Base-by-base conservation (phyloP, 2,888 invertebrate genomes). In the Acronicta alni region DNA sequence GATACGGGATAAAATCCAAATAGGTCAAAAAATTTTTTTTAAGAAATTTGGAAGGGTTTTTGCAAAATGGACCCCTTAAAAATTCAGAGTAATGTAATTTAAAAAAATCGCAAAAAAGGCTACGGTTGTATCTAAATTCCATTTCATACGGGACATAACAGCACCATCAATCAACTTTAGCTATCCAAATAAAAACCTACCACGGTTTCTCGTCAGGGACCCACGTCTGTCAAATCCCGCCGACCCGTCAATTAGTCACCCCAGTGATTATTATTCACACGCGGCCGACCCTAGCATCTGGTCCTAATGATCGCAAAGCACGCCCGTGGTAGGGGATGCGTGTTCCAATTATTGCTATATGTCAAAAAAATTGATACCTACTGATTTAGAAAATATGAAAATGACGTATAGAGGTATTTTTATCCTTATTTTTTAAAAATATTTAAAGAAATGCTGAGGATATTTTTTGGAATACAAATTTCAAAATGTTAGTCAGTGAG, bases 261-360 rank as follows among this genome's bases (percentile, higher is more conserved):
- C 84, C 84, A 73, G 82, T 85, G 81, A 86, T 83, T 82, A 83
- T 81, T 81, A 85, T 84, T 85, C 82, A 83, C 84, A 81, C 80
- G 71, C 78, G 69, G 60, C 60, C 67, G 61, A 59, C 72, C 77
- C 78, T 63, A 72, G 80, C 88, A 87, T 89, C 89, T 90, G 89
- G 84, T 86, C 84, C 83, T 89, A 90, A 89, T 88, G 90, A 85
- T 80, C 64, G 63, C 62, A 82, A 75, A 88, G 84, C 86, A 88
- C 81, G 88, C 58, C 81, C 47, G 38, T 42, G 42, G 45, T 35
- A 54, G 66, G 70, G 64, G 48, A 61, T 32, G 63, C 49, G 51
- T 49, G 57, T 49, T 20, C 17, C 48, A 46, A 57, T 61, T 65
- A 61, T 61, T 20, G 35, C 37, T 53, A 9, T 7, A 58, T 62